phyloP scores from a whole-genome alignment of 2,888 invertebrate genomes.

The Synanthedon formicaeformis region DNA sequence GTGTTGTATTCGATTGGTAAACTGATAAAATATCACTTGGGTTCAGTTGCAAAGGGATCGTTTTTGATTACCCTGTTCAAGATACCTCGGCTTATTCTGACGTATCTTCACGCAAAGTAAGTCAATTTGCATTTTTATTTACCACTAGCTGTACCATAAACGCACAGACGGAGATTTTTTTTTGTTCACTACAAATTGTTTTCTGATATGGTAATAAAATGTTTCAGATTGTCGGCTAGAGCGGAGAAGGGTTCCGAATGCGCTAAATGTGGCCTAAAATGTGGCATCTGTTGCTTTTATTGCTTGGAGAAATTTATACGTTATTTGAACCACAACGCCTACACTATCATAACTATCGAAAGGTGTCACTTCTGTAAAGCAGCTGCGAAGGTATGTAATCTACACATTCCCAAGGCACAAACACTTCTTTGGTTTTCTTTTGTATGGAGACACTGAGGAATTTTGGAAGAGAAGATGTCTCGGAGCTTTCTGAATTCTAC shows the following conservation, averaged over 20 bases:
- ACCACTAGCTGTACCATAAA: no score
- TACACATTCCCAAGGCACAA: no score
- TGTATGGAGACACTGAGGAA: no score
- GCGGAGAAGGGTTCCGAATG: slow-evolving; percentile 81
- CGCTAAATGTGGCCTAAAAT: slow-evolving; percentile 79
- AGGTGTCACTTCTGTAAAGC: slow-evolving; percentile 92
- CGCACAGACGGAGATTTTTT: no score
- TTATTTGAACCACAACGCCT: slow-evolving; percentile 94
- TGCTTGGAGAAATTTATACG: slow-evolving; percentile 92
- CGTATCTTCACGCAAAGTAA: slow-evolving; percentile 91
- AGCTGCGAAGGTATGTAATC: slow-evolving; percentile 80
- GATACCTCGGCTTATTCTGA: slow-evolving; percentile 88
- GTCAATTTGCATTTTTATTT: slow-evolving; percentile 23
- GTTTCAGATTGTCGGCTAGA: slow-evolving; percentile 72
- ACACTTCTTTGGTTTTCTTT: no score
- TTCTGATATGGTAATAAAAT: background rate
- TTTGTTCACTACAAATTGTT: no score
- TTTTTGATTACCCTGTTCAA: slow-evolving; percentile 93
- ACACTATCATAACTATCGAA: slow-evolving; percentile 93
- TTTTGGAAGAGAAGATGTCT: no score
- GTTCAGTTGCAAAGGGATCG: slow-evolving; percentile 95
- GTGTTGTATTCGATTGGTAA: slow-evolving; percentile 80
- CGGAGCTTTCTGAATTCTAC: no score
- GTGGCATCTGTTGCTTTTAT: slow-evolving; percentile 91
- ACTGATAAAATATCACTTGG: slow-evolving; percentile 88